phyloP scores from a whole-genome alignment of 2,888 invertebrate genomes.

The Dolichomitus sp. region DNA sequence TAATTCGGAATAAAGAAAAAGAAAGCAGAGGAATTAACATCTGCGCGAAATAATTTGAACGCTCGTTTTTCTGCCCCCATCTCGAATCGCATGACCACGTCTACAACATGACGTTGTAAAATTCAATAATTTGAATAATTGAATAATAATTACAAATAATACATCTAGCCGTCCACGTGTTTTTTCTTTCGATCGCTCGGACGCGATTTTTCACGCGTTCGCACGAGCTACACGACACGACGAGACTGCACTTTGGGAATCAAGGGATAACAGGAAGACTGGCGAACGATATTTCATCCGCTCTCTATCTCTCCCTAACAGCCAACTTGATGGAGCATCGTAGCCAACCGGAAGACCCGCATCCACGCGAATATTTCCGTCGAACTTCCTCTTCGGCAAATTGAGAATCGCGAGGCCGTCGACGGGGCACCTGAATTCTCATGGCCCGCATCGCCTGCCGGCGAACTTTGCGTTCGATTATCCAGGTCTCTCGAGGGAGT shows the following conservation, averaged over 20 bases:
- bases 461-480: conserved; percentile 51
- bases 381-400: conserved; percentile 76
- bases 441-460: conserved; percentile 66
- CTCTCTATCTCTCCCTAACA: conserved; percentile 77
- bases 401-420: conserved; percentile 62
- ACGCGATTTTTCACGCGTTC: conserved; percentile 13
- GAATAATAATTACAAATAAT: conserved; percentile 37
- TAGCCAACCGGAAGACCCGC: conserved; percentile 83
- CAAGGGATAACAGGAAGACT: conserved; percentile 11
- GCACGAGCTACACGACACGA: conserved; percentile 40
- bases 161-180: conserved; percentile 45
- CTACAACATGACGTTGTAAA: conserved; percentile 15
- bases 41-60: not conserved
- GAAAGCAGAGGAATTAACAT: not conserved
- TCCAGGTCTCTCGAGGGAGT: conserved; percentile 76
- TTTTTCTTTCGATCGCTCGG: conserved; percentile 17
- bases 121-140: conserved; percentile 21
- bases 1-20: not conserved
- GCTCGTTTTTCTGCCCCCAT: not conserved
- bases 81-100: conserved; percentile 24
- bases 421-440: conserved; percentile 74
- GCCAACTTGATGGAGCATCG: conserved; percentile 82
- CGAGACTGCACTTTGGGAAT: conserved; percentile 40
- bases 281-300: conserved; percentile 15
- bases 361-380: conserved; percentile 85